These are phyloP conservation scores for Alosa sapidissima DNA, from an alignment of 2,797 vertebrate species.

Conservation along the genomic window DNA sequence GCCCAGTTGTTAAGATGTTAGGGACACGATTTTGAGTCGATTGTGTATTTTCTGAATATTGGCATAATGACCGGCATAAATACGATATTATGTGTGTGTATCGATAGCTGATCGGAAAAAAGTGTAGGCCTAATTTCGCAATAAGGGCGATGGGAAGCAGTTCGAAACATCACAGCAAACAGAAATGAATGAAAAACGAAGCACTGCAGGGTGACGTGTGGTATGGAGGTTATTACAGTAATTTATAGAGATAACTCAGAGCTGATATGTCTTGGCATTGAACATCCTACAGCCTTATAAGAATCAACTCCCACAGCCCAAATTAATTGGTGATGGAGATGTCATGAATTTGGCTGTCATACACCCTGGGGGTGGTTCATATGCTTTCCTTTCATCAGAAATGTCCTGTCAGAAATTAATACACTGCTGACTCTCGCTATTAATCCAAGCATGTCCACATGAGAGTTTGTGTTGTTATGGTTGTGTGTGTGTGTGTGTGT, in stretches of 20 bases:
- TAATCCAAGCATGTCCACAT: neutral
- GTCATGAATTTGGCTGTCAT: constrained; percentile 13
- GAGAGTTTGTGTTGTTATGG: neutral
- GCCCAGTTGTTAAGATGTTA: constrained; percentile 30
- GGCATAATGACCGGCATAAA: neutral
- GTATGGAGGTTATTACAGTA: neutral
- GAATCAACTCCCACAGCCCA: neutral
- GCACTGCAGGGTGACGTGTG: constrained; percentile 18
- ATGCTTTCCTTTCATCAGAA: neutral
- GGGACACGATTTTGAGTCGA: neutral
- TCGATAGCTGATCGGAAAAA: neutral
- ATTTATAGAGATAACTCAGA: neutral
- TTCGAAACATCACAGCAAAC: neutral
- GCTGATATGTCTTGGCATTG: neutral
- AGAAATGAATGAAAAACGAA: neutral
- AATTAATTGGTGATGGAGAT: neutral
- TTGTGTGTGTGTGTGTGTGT: neutral
- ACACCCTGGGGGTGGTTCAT: neutral
- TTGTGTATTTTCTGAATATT: neutral
- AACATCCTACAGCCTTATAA: neutral
- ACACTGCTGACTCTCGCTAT: neutral
- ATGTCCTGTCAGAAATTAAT: neutral
- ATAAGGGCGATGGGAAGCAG: neutral
- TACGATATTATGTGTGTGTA: neutral
- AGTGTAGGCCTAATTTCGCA: neutral